Evolutionary conservation across 1,140 invertebrate genomes (phyloP).

Genomic region (Ceratina australensis): DNA sequence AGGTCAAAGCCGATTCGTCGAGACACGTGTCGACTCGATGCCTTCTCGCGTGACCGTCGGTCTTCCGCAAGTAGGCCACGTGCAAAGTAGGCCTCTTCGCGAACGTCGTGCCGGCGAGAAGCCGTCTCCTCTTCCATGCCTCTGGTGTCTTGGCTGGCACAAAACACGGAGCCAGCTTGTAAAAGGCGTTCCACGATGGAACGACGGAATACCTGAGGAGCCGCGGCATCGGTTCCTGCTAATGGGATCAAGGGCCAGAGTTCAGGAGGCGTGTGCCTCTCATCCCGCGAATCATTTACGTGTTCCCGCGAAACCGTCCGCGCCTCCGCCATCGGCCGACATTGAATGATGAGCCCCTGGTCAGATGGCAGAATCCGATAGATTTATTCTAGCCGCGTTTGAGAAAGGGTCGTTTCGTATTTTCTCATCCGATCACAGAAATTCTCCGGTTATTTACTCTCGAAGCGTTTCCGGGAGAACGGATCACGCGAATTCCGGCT

Average conservation of each 20-base stretch:
- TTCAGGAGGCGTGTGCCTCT: slow-evolving; percentile 10
- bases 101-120: slow-evolving; percentile 37
- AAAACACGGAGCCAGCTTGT: slow-evolving; percentile 16
- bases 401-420: no score
- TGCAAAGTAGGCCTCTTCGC: slow-evolving; percentile 67
- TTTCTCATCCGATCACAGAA: no score
- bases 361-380: no score
- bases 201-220: slow-evolving; percentile 19
- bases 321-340: not conserved
- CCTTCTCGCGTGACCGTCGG: slow-evolving; percentile 61
- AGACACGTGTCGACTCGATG: slow-evolving; percentile 52
- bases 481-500: not conserved
- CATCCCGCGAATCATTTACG: slow-evolving; percentile 12
- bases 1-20: slow-evolving; percentile 46
- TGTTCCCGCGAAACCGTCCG: not conserved
- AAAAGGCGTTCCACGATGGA: slow-evolving; percentile 12
- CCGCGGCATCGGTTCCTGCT: not conserved
- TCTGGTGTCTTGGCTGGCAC: slow-evolving; percentile 1
- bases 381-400: no score
- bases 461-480: slow-evolving; percentile 26
- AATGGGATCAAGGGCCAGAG: slow-evolving; percentile 53
- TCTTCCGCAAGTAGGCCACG: slow-evolving; percentile 67
- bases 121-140: not conserved
- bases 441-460: no score
- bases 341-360: slow-evolving; percentile 48